Conservation (phyloP, 2,888 invertebrate genomes). For the Aricia artaxerxes region DNA sequence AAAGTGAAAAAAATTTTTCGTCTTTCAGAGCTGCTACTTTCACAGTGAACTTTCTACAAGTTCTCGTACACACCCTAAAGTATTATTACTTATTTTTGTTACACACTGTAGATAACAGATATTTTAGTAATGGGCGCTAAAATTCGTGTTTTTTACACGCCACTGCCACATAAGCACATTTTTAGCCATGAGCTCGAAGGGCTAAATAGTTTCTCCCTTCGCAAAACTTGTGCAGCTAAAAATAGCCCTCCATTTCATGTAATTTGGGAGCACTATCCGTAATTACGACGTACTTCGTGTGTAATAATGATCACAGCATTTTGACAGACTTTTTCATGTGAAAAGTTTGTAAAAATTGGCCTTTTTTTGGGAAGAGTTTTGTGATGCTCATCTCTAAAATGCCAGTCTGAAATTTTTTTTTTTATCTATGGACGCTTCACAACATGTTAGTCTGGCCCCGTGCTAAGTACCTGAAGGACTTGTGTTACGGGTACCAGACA, state of each 20-base stretch:
- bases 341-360: neutral
- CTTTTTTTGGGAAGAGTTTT: neutral
- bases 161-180: neutral
- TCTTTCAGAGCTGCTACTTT: too few species aligned
- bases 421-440: too few species aligned
- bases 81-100: too few species aligned
- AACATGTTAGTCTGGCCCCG: too few species aligned
- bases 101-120: too few species aligned
- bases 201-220: slow-evolving; percentile 3
- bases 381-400: neutral
- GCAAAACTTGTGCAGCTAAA: neutral
- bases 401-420: too few species aligned
- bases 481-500: too few species aligned
- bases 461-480: too few species aligned
- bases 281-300: slow-evolving; percentile 47
- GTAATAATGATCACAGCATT: slow-evolving; percentile 10
- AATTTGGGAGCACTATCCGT: slow-evolving; percentile 52
- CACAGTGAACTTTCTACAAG: too few species aligned
- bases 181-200: neutral
- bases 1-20: too few species aligned
- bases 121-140: neutral
- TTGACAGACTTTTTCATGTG: neutral
- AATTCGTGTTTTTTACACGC: neutral
- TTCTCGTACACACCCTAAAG: too few species aligned
- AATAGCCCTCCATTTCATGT: slow-evolving; percentile 40